Evolutionary conservation across 2,888 invertebrate species (phyloP).

Genomic region (Halictus ligatus): DNA sequence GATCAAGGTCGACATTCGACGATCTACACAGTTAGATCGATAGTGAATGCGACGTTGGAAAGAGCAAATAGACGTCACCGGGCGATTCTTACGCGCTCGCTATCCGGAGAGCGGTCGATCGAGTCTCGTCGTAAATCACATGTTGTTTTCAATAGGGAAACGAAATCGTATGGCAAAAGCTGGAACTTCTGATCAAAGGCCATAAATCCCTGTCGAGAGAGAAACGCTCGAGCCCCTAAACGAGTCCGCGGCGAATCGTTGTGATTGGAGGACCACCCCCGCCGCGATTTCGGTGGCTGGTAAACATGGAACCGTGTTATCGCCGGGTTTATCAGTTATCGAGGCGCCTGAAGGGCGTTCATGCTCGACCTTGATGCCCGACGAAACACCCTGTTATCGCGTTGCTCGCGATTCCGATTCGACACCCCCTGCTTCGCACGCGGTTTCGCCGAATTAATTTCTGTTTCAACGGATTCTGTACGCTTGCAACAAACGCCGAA

Average conservation of each 20-base stretch:
- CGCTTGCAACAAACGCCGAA: no score
- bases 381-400: slow-evolving; percentile 7
- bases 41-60: not conserved
- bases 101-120: not conserved
- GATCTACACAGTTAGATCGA: no score
- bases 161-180: not conserved
- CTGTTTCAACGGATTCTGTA: no score
- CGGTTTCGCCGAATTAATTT: no score
- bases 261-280: slow-evolving; percentile 4
- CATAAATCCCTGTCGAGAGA: slow-evolving; percentile 24
- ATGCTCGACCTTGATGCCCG: slow-evolving; percentile 10
- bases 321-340: slow-evolving; percentile 30
- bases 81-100: not conserved
- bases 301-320: slow-evolving; percentile 38
- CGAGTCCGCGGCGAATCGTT: not conserved
- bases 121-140: slow-evolving; percentile 1
- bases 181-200: not conserved
- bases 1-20: no score
- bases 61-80: no score
- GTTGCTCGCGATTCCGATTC: not conserved
- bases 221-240: slow-evolving; percentile 3
- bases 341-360: not conserved
- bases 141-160: slow-evolving; percentile 2
- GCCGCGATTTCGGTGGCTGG: not conserved
- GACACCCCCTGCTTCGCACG: not conserved